A percentile compares a stretch with the other conserved stretches of the same genome.
These are phyloP conservation scores for Panulirus ornatus DNA, from an alignment of 1,140 invertebrate genomes.

Conservation along the genomic window DNA sequence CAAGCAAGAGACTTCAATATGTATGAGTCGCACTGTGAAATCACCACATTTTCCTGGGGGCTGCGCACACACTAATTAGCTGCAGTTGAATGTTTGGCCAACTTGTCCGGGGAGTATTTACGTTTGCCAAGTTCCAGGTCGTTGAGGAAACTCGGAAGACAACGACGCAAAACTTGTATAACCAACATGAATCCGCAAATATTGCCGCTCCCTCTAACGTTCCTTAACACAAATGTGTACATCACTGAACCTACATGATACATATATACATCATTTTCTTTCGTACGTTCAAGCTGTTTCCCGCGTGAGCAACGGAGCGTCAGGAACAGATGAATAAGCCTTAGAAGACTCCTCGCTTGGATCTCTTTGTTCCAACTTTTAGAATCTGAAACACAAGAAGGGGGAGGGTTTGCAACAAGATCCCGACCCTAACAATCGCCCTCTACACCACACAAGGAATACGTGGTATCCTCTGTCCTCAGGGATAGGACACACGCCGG, in stretches of 20 bases:
- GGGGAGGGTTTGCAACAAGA: too few relatives aligned
- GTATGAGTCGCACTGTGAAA: constrained; percentile 3
- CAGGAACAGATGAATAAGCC: background rate
- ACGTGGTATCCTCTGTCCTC: too few relatives aligned
- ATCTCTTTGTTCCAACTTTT: too few relatives aligned
- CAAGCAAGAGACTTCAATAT: background rate
- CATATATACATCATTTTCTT: too few relatives aligned
- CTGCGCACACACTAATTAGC: background rate
- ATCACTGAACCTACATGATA: too few relatives aligned
- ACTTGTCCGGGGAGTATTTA: background rate
- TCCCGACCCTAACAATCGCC: too few relatives aligned
- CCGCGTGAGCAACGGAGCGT: background rate
- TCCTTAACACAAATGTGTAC: too few relatives aligned
- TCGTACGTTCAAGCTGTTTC: background rate
- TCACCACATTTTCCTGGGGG: background rate
- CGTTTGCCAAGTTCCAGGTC: constrained; percentile 7
- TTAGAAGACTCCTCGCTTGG: background rate
- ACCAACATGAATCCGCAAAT: background rate
- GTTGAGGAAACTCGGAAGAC: background rate
- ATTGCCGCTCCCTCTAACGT: background rate
- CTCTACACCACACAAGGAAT: too few relatives aligned
- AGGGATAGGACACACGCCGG: too few relatives aligned
- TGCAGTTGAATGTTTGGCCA: constrained; percentile 9
- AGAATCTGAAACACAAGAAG: too few relatives aligned
- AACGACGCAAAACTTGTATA: background rate